Conservation (phyloP, 2,797 vertebrate species). For the Sandelia bainsii region DNA sequence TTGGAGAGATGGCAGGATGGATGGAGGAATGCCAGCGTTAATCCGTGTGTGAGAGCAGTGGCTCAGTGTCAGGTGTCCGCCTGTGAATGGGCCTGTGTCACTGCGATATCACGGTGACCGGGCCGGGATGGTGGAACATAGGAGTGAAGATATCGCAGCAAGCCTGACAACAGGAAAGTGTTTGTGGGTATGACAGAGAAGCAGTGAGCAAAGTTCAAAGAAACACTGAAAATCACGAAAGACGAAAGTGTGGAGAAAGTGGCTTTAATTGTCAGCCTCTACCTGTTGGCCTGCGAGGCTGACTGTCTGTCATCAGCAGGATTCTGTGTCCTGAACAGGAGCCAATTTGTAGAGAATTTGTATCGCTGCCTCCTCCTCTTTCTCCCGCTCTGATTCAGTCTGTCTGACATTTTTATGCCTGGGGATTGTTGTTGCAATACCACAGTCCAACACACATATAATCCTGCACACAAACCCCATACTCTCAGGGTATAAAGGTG, state of each 20-base stretch:
- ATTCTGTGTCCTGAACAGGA: slow-evolving; percentile 61
- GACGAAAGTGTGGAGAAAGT: slow-evolving; percentile 18
- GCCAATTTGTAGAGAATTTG: slow-evolving; percentile 76
- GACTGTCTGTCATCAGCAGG: slow-evolving; percentile 53
- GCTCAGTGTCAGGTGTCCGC: slow-evolving; percentile 80
- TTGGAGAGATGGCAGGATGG: slow-evolving; percentile 46
- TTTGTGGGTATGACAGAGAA: slow-evolving; percentile 17
- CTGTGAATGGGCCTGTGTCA: slow-evolving; percentile 78
- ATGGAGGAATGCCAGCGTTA: slow-evolving; percentile 76
- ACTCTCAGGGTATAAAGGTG: too few relatives aligned
- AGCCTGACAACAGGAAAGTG: slow-evolving; percentile 27
- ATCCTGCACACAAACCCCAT: slow-evolving; percentile 6
- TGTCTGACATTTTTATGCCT: slow-evolving; percentile 62
- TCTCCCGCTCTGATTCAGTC: slow-evolving; percentile 47
- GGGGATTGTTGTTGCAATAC: slow-evolving; percentile 52
- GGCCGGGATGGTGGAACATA: slow-evolving; percentile 15
- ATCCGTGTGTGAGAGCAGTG: slow-evolving; percentile 74
- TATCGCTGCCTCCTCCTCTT: slow-evolving; percentile 50
- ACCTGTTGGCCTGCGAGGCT: slow-evolving; percentile 16
- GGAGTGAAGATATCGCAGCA: not conserved
- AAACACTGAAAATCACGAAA: not conserved
- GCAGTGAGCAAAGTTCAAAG: not conserved
- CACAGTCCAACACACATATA: slow-evolving; percentile 27
- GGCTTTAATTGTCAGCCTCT: slow-evolving; percentile 21
- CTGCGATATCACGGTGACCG: slow-evolving; percentile 31